Evolutionary conservation across 1,140 invertebrate genomes (phyloP).

Genomic region (Pogonognathellus flavescens): DNA sequence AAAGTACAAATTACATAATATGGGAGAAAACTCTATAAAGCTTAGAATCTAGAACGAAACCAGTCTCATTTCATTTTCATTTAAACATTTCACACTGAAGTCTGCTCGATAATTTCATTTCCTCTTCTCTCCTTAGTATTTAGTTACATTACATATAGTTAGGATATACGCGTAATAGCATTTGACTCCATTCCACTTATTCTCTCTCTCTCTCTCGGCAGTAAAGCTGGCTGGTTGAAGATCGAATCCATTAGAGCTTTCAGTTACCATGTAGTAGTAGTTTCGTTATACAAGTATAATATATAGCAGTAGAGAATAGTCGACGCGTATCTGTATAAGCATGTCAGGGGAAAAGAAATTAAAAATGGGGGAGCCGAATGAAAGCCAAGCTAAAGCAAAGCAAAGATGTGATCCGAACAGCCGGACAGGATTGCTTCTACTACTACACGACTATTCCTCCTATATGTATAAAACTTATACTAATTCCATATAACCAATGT

Average conservation of each 20-base stretch:
- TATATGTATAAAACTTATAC: no score
- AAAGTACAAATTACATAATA: slow-evolving; percentile 43
- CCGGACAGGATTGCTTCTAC: slow-evolving; percentile 36
- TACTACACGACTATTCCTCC: background rate
- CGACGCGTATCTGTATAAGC: slow-evolving; percentile 14
- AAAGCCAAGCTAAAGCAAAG: slow-evolving; percentile 39
- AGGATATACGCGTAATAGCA: slow-evolving; percentile 19
- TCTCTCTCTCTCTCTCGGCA: background rate
- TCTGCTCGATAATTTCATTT: slow-evolving; percentile 40
- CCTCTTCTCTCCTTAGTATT: slow-evolving; percentile 8
- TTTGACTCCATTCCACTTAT: background rate
- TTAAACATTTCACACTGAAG: background rate
- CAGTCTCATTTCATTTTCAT: slow-evolving; percentile 30
- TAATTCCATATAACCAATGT: no score
- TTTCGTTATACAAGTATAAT: no score
- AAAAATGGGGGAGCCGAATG: slow-evolving; percentile 45
- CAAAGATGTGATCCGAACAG: slow-evolving; percentile 41
- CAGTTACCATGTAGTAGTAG: background rate
- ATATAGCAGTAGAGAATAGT: no score
- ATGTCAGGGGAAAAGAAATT: slow-evolving; percentile 32
- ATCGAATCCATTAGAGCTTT: slow-evolving; percentile 47
- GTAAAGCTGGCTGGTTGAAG: background rate
- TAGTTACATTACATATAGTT: slow-evolving; percentile 22
- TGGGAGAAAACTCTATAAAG: background rate
- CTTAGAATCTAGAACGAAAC: background rate